Conservation (phyloP, 2,113 vertebrate genomes). For the Ictidomys tridecemlineatus region DNA sequence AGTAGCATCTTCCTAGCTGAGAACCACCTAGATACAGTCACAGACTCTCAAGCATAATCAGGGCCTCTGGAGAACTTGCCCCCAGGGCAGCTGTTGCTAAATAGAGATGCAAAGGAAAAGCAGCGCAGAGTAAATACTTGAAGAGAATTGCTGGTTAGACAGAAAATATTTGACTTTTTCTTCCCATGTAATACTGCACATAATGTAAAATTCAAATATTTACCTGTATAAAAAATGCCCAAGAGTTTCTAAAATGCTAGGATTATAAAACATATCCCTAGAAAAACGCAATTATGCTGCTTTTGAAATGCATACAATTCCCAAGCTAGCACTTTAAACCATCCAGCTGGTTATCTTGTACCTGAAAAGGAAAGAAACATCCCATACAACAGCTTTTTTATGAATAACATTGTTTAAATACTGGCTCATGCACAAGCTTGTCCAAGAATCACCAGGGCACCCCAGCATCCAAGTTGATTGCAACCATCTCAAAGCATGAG, state of each 20-base stretch:
- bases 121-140: not conserved
- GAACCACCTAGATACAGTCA: not conserved
- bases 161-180: not conserved
- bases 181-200: not conserved
- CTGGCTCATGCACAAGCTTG: not conserved
- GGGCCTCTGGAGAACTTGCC: not conserved
- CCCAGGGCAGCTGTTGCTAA: not conserved
- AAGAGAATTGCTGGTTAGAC: not conserved
- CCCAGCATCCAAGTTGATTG: slow-evolving; percentile 81
- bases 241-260: slow-evolving; percentile 40
- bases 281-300: slow-evolving; percentile 3
- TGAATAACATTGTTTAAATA: slow-evolving; percentile 9
- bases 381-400: slow-evolving; percentile 21
- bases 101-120: not conserved
- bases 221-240: not conserved
- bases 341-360: not conserved
- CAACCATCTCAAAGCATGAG: slow-evolving; percentile 80
- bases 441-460: slow-evolving; percentile 76
- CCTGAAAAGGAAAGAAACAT: slow-evolving; percentile 27
- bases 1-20: not conserved
- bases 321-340: not conserved
- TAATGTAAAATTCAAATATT: slow-evolving; percentile 15
- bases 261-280: not conserved
- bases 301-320: not conserved
- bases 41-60: not conserved